Percentiles rank a stretch among this genome's conserved stretches.
Conservation (phyloP, 2,797 vertebrate species). For the Phrynocephalus guinanensis region DNA sequence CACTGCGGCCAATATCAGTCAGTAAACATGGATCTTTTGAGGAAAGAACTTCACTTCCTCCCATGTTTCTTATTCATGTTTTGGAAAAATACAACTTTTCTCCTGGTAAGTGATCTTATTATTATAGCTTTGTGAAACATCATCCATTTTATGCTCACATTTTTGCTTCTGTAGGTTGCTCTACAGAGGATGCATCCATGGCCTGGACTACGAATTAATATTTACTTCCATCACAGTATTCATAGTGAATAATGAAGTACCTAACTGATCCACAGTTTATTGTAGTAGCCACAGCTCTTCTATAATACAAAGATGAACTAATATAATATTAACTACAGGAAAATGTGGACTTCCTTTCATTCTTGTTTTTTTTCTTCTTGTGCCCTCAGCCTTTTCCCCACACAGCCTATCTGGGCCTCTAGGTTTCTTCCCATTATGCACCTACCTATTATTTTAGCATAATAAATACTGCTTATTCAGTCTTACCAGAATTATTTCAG, state of each 20-base stretch:
- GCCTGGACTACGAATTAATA: background rate
- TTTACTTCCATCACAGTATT: background rate
- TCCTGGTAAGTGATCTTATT: background rate
- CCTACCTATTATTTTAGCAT: background rate
- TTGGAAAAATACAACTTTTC: background rate
- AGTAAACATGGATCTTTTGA: background rate
- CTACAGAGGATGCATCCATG: background rate
- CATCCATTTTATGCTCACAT: background rate
- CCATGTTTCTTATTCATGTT: background rate
- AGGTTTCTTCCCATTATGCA: background rate
- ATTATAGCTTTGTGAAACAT: background rate
- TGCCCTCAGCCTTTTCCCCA: background rate
- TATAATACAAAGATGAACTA: conserved; percentile 8
- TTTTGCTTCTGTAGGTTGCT: background rate
- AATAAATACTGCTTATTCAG: conserved; percentile 16
- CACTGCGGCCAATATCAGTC: background rate
- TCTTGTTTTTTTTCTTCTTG: background rate
- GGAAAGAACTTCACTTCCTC: too few species aligned
- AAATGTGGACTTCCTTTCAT: background rate
- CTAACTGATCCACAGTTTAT: background rate
- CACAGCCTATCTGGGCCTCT: too few species aligned
- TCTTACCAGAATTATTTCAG: background rate
- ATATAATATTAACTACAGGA: background rate
- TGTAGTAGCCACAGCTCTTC: background rate
- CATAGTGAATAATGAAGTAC: conserved; percentile 9